Base-by-base conservation (phyloP, 2,113 vertebrate species). In the Ranitomeya imitator region DNA sequence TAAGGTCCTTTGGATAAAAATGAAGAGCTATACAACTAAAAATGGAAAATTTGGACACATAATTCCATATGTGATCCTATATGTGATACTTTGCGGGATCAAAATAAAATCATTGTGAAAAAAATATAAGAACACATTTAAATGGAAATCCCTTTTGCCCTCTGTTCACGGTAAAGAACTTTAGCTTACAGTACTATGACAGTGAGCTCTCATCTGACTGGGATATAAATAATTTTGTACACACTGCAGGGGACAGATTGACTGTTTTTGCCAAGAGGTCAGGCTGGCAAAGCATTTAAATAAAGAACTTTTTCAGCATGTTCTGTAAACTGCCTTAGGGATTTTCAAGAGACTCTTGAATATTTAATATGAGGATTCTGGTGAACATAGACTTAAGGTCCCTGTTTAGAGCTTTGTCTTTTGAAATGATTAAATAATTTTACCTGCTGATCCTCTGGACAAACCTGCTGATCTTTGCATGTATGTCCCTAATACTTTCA, bases 321-420 rank as follows among this genome's bases (percentile, higher is more conserved):
- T 89, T 89, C 74, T 79, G 69, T 79, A 89, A 89, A 89, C 61
- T 16, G 87, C 87, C 87, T 85, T 26, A 71, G 87, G 87, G 87
- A 85, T 69, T 85, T 89, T 89, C n/a, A 85, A 59, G 87, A 89
- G 87, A 84, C 80, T 85, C 84, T 89, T 89, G 87, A 89, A 89
- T 89, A 89, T 89, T 89, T 89, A 59, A 89, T 89, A 85, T 31
- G 57, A 79, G 73, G 63, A 89, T 79, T 79, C 82, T 79, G 67
- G 73, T 85, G 73, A 85, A 89, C 21, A 26, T 23, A 79, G 73
- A 89, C 60, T 84, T 84, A 37, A 79, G 60, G 60, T 85, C 85
- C 84, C 81, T 79, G 81, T 89, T 85, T 78, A 79, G 82, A 16
- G 10, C 37, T 88, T 65, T 78, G 5, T 54, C 60, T 89, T 88